Evolutionary conservation across 2,113 vertebrate species (phyloP).

Genomic region (Orientallactaga bullata): DNA sequence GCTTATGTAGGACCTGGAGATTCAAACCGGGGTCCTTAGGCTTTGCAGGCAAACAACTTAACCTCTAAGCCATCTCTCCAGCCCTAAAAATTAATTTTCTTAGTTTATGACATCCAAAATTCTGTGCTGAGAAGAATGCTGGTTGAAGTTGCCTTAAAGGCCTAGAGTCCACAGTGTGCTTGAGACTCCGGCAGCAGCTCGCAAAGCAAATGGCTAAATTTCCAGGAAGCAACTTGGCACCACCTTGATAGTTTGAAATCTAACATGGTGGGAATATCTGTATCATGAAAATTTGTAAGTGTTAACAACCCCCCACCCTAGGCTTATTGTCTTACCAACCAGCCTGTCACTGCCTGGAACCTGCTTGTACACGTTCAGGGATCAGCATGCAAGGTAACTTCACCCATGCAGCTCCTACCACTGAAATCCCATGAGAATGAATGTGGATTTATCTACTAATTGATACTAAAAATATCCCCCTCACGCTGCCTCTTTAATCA

Average conservation of each 20-base stretch:
- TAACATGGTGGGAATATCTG: background rate
- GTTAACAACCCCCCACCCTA: background rate
- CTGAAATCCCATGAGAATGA: background rate
- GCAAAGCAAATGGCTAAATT: background rate
- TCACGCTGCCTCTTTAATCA: background rate
- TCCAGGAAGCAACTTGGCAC: conserved; percentile 36
- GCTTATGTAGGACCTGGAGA: too few relatives aligned
- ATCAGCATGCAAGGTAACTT: too few relatives aligned
- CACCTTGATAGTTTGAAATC: conserved; percentile 19
- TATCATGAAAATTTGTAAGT: background rate
- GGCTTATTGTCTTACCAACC: background rate
- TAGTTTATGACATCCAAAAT: conserved; percentile 15
- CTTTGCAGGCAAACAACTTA: too few relatives aligned
- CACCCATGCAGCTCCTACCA: background rate
- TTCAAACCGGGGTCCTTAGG: too few relatives aligned
- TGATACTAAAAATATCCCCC: background rate
- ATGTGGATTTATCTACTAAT: background rate
- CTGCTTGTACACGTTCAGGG: background rate
- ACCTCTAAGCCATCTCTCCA: too few relatives aligned
- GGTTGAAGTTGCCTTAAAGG: background rate
- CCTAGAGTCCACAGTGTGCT: background rate
- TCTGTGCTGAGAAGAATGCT: background rate
- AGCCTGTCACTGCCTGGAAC: background rate
- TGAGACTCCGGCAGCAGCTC: background rate
- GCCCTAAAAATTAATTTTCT: too few relatives aligned